Conservation (phyloP, 2,113 vertebrate genomes). For the Uria lomvia region DNA sequence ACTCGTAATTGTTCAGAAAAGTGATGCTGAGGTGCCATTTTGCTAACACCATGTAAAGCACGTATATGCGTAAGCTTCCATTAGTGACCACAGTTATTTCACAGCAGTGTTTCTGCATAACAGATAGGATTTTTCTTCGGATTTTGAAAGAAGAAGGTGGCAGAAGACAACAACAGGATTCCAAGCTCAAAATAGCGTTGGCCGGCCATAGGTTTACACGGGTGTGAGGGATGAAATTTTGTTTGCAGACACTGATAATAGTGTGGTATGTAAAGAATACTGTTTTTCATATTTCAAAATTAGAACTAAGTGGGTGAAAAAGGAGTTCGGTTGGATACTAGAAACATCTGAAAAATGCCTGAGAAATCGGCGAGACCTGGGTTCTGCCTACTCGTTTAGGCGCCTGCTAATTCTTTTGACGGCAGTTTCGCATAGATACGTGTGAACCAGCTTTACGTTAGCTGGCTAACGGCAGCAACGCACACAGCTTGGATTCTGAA, state of each 20-base stretch:
- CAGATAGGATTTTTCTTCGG: not conserved
- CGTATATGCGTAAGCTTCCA: rapidly evolving
- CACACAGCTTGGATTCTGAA: not conserved
- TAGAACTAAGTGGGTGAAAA: too few relatives aligned
- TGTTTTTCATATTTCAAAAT: not conserved
- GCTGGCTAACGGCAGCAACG: not conserved
- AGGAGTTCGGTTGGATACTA: too few relatives aligned
- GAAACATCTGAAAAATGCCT: not conserved
- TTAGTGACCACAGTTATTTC: not conserved
- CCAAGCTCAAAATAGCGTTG: not conserved
- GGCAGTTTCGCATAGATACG: not conserved
- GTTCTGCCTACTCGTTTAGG: not conserved
- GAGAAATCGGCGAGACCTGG: rapidly evolving
- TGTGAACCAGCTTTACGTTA: not conserved
- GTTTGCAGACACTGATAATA: not conserved
- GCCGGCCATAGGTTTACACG: not conserved
- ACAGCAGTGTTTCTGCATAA: not conserved
- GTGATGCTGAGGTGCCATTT: not conserved
- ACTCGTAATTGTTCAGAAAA: not conserved
- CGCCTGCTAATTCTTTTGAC: not conserved
- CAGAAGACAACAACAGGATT: not conserved
- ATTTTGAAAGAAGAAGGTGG: not conserved
- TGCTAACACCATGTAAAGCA: not conserved
- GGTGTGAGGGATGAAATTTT: not conserved
- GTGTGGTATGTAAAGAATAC: not conserved